Base-by-base conservation (phyloP, 2,888 invertebrate species). In the Brachycybe producta region DNA sequence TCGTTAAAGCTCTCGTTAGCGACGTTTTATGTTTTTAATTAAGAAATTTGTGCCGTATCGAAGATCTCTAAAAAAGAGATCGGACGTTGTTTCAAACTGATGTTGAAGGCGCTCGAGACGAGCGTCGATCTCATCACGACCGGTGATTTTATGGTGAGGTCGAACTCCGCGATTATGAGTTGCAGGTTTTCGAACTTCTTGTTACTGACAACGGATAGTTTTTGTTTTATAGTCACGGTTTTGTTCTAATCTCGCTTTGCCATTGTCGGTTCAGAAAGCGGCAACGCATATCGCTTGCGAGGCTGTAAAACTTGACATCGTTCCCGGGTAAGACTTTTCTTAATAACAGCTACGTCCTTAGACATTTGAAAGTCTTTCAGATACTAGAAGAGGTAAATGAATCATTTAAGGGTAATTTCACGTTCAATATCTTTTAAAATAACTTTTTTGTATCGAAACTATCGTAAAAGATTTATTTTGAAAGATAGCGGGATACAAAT, bases 21-120 rank as follows among this genome's bases (percentile, higher is more conserved):
- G 7, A 11, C 8, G n/a, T 39, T 30, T 28, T 15, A 44, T 35
- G n/a, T 32, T 36, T 36, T 19, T 32, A 23, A 24, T 24, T 5
- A 15, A 48, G 98, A 98, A 75, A 97, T 99, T 54, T 98, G 97
- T 68, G 97, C 97, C 0, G 92, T 97, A 45, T 95, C 95, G 64
- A 92, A 91, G 73, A 91, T 98, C 52, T 94, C 95, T 62, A 98
- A 98, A 71, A 94, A 97, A 62, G 98, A 99, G 72, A 98, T 98
- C 53, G 98, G 98, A 1, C 73, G 95, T 57, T 97, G 97, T 66
- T 99, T 98, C 69, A 97, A 97, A 64, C 69, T 97, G 36, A 98
- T 98, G 53, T 72, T 97, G 34, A 94, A 94, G 66, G 92, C 90
- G 0, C 71, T 98, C 46, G 92, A 95, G 66, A 98, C 97, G 0